Evolutionary conservation across 2,113 vertebrate genomes (phyloP).

Genomic region (Zosterops pallidus): DNA sequence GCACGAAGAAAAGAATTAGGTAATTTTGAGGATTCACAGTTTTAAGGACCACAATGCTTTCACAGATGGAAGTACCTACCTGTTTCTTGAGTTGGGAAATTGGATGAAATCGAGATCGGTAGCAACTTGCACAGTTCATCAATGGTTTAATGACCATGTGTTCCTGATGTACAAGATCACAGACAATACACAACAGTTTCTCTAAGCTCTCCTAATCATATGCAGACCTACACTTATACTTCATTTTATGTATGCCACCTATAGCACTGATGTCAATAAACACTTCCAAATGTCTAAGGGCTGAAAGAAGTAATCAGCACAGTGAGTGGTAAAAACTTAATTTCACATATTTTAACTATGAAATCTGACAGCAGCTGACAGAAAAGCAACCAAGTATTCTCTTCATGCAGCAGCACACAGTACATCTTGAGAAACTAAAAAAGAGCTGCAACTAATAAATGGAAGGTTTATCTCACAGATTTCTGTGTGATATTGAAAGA

Average conservation of each 20-base stretch:
- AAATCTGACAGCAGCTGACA: neutral
- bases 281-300: neutral
- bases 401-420: neutral
- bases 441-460: neutral
- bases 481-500: neutral
- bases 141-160: slow-evolving; percentile 5
- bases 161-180: slow-evolving; percentile 62
- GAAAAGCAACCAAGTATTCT: neutral
- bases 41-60: neutral
- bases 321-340: neutral
- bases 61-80: slow-evolving; percentile 31
- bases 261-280: neutral
- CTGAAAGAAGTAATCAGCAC: neutral
- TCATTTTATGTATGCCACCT: neutral
- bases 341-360: neutral
- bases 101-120: slow-evolving; percentile 74
- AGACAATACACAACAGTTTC: neutral
- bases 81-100: slow-evolving; percentile 67
- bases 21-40: neutral
- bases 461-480: neutral
- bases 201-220: neutral
- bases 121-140: slow-evolving; percentile 37
- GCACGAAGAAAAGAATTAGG: neutral
- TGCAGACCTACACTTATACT: neutral
- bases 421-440: neutral